phyloP scores from a whole-genome alignment of 1,140 invertebrate species.

The Drosophila insularis region DNA sequence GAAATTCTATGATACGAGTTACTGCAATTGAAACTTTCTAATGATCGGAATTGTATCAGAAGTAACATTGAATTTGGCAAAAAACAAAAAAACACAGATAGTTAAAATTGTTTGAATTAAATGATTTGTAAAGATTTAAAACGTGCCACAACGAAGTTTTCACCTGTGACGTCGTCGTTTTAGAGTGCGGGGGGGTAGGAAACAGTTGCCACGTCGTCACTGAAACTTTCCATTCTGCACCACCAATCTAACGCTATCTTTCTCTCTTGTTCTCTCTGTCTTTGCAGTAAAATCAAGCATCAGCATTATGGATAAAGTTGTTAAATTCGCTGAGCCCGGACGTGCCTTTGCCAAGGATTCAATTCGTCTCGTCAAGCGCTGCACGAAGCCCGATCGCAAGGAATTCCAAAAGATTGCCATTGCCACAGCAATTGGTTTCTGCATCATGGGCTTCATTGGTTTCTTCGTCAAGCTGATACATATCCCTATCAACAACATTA shows the following conservation, averaged over 20 bases:
- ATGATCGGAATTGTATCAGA: neutral
- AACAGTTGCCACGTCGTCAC: slow-evolving; percentile 40
- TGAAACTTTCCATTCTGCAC: slow-evolving; percentile 39
- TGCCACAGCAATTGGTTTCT: slow-evolving; percentile 99
- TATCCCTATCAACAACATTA: slow-evolving; percentile 99
- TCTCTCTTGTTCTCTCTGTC: neutral
- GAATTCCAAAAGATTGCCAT: slow-evolving; percentile 99
- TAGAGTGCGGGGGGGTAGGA: neutral
- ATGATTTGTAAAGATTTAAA: neutral
- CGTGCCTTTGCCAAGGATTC: slow-evolving; percentile 99
- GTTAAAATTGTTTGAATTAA: too few species aligned
- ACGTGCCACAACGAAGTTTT: slow-evolving; percentile 27
- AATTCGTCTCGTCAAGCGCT: slow-evolving; percentile 97
- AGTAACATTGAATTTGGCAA: too few species aligned
- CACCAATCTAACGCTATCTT: neutral
- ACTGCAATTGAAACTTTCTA: neutral
- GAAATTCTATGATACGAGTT: neutral
- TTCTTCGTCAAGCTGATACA: slow-evolving; percentile 99
- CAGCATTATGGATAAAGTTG: slow-evolving; percentile 96
- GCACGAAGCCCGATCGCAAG: slow-evolving; percentile 99
- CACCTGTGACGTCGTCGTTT: slow-evolving; percentile 51
- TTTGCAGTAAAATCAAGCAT: slow-evolving; percentile 15
- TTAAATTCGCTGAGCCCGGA: slow-evolving; percentile 96
- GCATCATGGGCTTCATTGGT: slow-evolving; percentile 99
- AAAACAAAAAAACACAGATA: too few species aligned